Evolutionary conservation across 2,888 invertebrate species (phyloP).

Genomic region (Brachycybe producta): DNA sequence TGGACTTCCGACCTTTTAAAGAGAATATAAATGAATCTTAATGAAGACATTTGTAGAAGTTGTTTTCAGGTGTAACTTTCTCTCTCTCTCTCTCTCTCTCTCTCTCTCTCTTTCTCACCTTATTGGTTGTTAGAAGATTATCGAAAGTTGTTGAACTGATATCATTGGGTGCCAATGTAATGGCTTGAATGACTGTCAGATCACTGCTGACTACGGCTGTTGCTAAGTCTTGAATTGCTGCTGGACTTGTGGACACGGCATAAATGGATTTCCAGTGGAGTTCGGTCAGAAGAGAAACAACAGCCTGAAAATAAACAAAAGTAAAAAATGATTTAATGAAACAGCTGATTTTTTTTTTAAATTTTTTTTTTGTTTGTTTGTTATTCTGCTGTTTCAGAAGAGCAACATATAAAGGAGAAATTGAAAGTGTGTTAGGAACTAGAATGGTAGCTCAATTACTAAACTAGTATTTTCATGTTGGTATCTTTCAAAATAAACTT

Average conservation of each 20-base stretch:
- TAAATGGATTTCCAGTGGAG: slow-evolving; percentile 9
- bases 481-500: no score
- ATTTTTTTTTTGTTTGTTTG: background rate
- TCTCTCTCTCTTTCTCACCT: slow-evolving; percentile 3
- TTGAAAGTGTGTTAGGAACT: no score
- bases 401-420: no score
- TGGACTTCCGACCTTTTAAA: background rate
- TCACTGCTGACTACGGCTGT: background rate
- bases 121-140: background rate
- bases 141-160: background rate
- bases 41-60: no score
- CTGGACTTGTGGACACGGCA: slow-evolving; percentile 14
- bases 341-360: background rate
- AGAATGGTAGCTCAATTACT: no score
- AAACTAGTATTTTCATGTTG: no score
- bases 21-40: no score
- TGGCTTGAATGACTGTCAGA: slow-evolving; percentile 5
- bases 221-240: slow-evolving; percentile 13
- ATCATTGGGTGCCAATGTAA: background rate
- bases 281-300: slow-evolving; percentile 9
- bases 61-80: no score
- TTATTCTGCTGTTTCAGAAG: background rate
- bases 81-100: no score
- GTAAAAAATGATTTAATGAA: background rate
- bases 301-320: slow-evolving; percentile 6